Base-by-base conservation (phyloP, 2,797 vertebrate species). In the Tolypeutes matacus region DNA sequence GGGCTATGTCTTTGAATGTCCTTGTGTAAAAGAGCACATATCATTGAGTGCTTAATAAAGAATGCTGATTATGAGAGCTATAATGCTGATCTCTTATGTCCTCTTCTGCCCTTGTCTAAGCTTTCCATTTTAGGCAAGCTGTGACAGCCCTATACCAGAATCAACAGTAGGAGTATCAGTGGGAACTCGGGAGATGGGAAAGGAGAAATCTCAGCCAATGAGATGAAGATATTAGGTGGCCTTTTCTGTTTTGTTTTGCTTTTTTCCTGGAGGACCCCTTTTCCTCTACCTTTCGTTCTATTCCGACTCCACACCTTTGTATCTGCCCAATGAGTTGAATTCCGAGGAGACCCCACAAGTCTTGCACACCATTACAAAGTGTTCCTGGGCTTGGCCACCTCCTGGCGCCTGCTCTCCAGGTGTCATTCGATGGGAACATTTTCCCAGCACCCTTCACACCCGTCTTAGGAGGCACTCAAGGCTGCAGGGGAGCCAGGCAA, bases 21-120 rank as follows among this genome's bases (percentile, higher is more conserved):
- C 87, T 51, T 34, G 25, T 53, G 25, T 36, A n/a, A 77, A 51
- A 15, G 7, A 58, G 5, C 15, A 75, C 56, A 34, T 27, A 27
- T n/a, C 46, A 62, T 11, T 17, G 34, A 34, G 70, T 69, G 70
- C 60, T 69, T 80, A 97, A 97, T 96, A 97, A 97, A 96, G 42
- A 78, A 69, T 51, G 51, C 20, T 10, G 60, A 67, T 75, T 2
- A 92, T 53, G 53, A 83, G 39, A 95, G 77, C 60, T 82, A 18
- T 53, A 70, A 60, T 70, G 65, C 58, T 72, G 80, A 84, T 72
- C 81, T 93, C 27, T 89, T 65, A 25, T 78, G 87, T 91, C 46
- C 29, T 78, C 53, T 36, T 15, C 39, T 72, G 46, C 58, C 1
- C 0, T 65, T 60, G 27, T 88, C 85, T 67, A 85, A 78, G 75